Base-by-base conservation (phyloP, 2,888 invertebrate species). In the Mesorhabditis sp. region DNA sequence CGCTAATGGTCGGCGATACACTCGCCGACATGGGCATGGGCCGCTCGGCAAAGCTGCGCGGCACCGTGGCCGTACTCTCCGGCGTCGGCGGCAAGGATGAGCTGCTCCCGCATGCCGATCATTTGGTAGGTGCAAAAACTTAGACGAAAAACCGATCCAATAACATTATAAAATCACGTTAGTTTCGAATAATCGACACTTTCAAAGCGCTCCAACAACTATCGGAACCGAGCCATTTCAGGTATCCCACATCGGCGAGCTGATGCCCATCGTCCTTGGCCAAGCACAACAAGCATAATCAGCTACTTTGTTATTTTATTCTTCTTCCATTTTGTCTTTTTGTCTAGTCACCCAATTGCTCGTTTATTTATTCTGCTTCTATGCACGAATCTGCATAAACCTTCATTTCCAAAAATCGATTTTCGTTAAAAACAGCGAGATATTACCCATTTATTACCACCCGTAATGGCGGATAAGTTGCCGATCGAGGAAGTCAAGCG, bases 1-100 rank as follows among this genome's bases (percentile, higher is more conserved):
- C 87, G 3, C 84, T 86, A 6, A 87, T 88, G 87, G 87, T 88
- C 4, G 88, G 88, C 4, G 88, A 88, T 77, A 87, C 87, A 5
- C 80, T 85, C 62, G 87, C 87, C 2, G 88, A 88, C 76, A 85
- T 88, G 72, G 86, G 86, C 45, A 87, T 88, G 86, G 87, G 86
- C 7, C 81, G 84, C 62, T 84, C 86, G 4, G 87, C 88, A 10
- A 83, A 86, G 41, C 81, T 88, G 13, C 86, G 87, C 42, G 86
- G 85, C 72, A 86, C 85, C 43, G 84, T 88, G 10, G 88, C 87
- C 4, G 88, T 88, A 13, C 78, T 88, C 28, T 87, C 87, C 68
- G 88, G 88, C 13, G 77, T 84, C 62, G 83, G 82, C 5, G 77
- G 76, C 28, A 77, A 71, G 43, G 76, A 83, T 63, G 79, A 83